A percentile compares a stretch with the other conserved stretches of the same genome.
Conservation (phyloP, 2,888 invertebrate genomes). For the Nymphalis c-album region DNA sequence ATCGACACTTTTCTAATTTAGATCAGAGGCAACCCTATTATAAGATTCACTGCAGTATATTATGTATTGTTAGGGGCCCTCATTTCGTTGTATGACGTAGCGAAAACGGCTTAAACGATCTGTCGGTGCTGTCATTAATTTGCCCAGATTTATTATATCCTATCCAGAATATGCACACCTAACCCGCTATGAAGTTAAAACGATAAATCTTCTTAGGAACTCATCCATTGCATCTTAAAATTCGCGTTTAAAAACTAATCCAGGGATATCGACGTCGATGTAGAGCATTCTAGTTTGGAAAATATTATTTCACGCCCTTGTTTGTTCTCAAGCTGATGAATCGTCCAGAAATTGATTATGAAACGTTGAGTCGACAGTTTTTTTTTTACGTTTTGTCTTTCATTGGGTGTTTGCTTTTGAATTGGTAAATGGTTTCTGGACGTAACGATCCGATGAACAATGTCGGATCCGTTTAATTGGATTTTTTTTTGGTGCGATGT, state of each 20-base stretch:
- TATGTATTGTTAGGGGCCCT: slow-evolving; percentile 47
- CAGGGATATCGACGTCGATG: slow-evolving; percentile 31
- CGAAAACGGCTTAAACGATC: slow-evolving; percentile 72
- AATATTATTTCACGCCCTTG: slow-evolving; percentile 40
- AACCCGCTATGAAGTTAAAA: slow-evolving; percentile 42
- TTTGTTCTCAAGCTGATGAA: slow-evolving; percentile 45
- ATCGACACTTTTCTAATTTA: slow-evolving; percentile 39
- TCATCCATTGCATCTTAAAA: slow-evolving; percentile 49
- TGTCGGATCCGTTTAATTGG: slow-evolving; percentile 53
- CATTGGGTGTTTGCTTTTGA: slow-evolving; percentile 51
- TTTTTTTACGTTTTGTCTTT: slow-evolving; percentile 64
- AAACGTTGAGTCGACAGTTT: slow-evolving; percentile 68
- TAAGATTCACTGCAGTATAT: slow-evolving; percentile 43
- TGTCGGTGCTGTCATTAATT: slow-evolving; percentile 75
- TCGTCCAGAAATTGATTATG: slow-evolving; percentile 65
- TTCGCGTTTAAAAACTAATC: slow-evolving; percentile 36
- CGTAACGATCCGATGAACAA: slow-evolving; percentile 51
- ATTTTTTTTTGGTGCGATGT: slow-evolving; percentile 47
- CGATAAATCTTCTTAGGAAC: slow-evolving; percentile 42
- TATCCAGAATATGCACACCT: slow-evolving; percentile 54
- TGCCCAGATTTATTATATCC: slow-evolving; percentile 74
- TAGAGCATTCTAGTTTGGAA: slow-evolving; percentile 30
- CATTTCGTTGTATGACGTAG: slow-evolving; percentile 71
- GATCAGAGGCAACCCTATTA: slow-evolving; percentile 41
- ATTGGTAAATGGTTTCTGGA: slow-evolving; percentile 52